phyloP scores from a whole-genome alignment of 1,140 invertebrate genomes.

The Drosophila subobscura region DNA sequence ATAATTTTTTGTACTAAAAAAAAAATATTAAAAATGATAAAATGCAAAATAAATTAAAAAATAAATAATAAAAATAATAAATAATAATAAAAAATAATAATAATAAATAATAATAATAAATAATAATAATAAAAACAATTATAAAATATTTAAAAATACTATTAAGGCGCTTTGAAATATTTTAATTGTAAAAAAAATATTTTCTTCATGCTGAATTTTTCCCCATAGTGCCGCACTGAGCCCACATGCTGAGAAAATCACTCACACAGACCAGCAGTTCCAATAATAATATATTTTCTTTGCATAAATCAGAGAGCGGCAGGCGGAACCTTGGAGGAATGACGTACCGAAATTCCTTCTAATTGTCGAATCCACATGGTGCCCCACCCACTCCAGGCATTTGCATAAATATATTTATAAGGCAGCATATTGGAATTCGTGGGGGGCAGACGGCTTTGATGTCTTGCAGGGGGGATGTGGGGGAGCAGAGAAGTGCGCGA shows the following conservation, averaged over 20 bases:
- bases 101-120: too few species aligned
- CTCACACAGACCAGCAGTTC: constrained; percentile 44
- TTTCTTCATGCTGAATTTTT: neutral
- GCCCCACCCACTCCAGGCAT: constrained; percentile 55
- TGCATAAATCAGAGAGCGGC: constrained; percentile 61
- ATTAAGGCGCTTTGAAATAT: too few species aligned
- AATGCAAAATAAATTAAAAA: too few species aligned
- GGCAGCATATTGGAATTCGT: constrained; percentile 30
- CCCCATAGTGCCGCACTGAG: neutral
- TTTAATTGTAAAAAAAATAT: neutral
- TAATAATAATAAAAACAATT: too few species aligned
- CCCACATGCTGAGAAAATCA: constrained; percentile 61
- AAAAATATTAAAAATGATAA: too few species aligned
- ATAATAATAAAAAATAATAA: too few species aligned
- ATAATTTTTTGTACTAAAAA: too few species aligned
- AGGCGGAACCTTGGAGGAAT: constrained; percentile 24
- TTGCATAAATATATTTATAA: constrained; percentile 76
- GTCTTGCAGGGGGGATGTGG: constrained; percentile 26
- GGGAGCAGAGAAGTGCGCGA: constrained; percentile 9
- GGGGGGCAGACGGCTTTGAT: constrained; percentile 50
- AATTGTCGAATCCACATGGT: constrained; percentile 65
- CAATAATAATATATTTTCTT: constrained; percentile 53
- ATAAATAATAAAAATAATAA: too few species aligned
- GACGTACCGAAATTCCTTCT: constrained; percentile 33
- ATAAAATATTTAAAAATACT: too few species aligned